phyloP scores from a whole-genome alignment of 2,888 invertebrate genomes.

The Caenorhabditis sp. region DNA sequence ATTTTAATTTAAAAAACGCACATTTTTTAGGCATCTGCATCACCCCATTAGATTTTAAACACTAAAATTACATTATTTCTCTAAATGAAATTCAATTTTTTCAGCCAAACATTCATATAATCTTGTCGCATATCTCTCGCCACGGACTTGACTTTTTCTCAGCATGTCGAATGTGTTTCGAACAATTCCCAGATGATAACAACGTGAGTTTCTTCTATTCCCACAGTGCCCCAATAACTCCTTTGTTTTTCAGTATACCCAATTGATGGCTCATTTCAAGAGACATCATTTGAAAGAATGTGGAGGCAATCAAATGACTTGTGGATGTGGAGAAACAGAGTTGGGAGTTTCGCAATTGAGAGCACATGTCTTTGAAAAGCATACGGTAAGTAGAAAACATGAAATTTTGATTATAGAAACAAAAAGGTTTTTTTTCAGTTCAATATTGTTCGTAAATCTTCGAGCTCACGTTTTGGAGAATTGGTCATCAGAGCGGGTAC shows the following conservation, averaged over 20 bases:
- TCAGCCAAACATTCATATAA: slow-evolving; percentile 6
- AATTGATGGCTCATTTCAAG: slow-evolving; percentile 13
- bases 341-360: not conserved
- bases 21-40: no score
- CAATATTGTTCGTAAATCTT: slow-evolving; percentile 16
- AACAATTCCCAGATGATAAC: slow-evolving; percentile 26
- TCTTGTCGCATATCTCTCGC: slow-evolving; percentile 24
- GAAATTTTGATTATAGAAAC: not conserved
- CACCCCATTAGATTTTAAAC: not conserved
- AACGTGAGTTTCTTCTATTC: slow-evolving; percentile 18
- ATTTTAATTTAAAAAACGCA: no score
- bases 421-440: slow-evolving; percentile 10
- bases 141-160: slow-evolving; percentile 38
- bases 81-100: slow-evolving; percentile 1
- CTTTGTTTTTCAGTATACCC: slow-evolving; percentile 14
- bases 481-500: not conserved
- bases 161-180: slow-evolving; percentile 31
- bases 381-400: slow-evolving; percentile 14
- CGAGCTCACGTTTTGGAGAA: not conserved
- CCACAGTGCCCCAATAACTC: no score
- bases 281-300: slow-evolving; percentile 8
- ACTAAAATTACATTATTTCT: not conserved
- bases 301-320: not conserved
- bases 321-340: slow-evolving; percentile 2
- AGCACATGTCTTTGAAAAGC: slow-evolving; percentile 10